Conservation (phyloP, 2,797 vertebrate species). For the Megaceryle alcyon region DNA sequence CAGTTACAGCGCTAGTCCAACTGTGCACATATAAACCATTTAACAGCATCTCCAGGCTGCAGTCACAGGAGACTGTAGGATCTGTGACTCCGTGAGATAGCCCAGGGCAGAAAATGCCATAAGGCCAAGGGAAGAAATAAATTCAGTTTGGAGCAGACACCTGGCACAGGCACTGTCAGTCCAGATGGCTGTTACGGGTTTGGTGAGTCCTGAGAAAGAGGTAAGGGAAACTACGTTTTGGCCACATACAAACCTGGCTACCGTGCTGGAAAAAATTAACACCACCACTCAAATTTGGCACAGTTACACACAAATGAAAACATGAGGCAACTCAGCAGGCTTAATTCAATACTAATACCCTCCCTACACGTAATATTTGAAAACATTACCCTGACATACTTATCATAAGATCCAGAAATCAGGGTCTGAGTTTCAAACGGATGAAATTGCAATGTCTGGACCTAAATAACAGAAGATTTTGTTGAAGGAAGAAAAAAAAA, state of each 20-base stretch:
- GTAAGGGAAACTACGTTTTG: background rate
- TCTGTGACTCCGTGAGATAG: too few relatives aligned
- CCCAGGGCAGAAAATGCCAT: background rate
- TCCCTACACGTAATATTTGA: background rate
- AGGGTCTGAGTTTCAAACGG: conserved; percentile 97
- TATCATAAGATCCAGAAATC: conserved; percentile 94
- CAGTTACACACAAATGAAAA: background rate
- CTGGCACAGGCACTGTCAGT: background rate
- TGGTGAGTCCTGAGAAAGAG: background rate
- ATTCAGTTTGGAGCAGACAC: background rate
- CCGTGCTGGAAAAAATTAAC: background rate
- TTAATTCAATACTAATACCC: background rate
- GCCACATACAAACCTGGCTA: background rate
- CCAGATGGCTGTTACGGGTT: conserved; percentile 4
- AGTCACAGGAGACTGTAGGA: background rate
- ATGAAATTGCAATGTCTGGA: conserved; percentile 94
- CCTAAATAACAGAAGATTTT: conserved; percentile 77
- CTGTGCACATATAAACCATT: background rate
- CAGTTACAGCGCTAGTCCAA: background rate
- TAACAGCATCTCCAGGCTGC: background rate
- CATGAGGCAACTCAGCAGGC: background rate
- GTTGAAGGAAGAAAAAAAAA: background rate
- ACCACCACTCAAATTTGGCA: background rate
- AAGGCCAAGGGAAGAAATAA: conserved; percentile 3
- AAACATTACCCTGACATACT: conserved; percentile 79